Base-by-base conservation (phyloP, 1,140 invertebrate genomes). In the Adoxophyes honmai region DNA sequence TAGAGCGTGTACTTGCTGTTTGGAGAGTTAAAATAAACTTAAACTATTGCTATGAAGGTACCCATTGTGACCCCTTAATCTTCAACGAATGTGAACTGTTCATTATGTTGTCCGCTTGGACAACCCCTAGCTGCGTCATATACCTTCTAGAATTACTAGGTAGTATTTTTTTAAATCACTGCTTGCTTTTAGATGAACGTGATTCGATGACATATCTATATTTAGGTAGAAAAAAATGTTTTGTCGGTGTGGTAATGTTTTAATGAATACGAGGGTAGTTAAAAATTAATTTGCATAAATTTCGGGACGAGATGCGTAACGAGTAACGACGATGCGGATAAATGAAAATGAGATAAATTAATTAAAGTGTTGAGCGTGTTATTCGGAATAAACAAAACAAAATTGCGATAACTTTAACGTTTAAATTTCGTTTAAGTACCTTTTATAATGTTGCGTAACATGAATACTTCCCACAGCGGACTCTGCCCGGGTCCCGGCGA, bases 191-290 rank as follows among this genome's bases (percentile, higher is more conserved):
- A 75, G 73, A 81, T 75, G 68, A 75, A 74, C 71, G 82, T 86
- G 81, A 86, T 83, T 78, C 70, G 66, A 83, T 84, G 68, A 88
- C 85, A 88, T 88, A 88, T 88, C 84, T 86, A 78, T 78, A 72
- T 72, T 78, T 86, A 88, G 81, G 75, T 86, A 88, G 81, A 82
- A 72, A 77, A 82, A 76, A 75, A 66, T 59, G 66, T 82, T 75
- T 74, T 68, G 75, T 77, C 70, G 65, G 69, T 83, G 80, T 87
- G 78, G 56, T 68, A 68, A 70, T 64, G 64, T 72, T 66, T 48
- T 62, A 66, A 53, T 28, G 21, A 56, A 44, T 28, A 34, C 33
- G 54, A 48, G 42, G 42, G 42, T 48, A 48, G 42, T 48, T 48
- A 28, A 48, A 13, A 48, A 48, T 6, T 48, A 13, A 48, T 48